phyloP scores from a whole-genome alignment of 2,888 invertebrate genomes.

The Megaustenia siamemsis region DNA sequence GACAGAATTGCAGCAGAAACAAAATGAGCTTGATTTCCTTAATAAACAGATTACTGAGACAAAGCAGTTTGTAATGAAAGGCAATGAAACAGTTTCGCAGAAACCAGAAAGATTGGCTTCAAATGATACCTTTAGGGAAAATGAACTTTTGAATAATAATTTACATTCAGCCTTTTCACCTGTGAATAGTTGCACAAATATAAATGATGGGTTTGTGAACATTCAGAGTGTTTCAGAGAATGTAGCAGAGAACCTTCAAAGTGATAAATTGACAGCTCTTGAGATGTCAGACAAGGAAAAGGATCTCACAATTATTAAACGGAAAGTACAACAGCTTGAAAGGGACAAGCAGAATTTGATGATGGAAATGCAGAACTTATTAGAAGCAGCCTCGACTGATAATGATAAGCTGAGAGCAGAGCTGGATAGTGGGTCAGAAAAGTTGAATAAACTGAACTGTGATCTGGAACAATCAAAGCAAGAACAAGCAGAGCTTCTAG shows the following conservation, averaged over 20 bases:
- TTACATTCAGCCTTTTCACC: not conserved
- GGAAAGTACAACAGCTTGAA: constrained; percentile 56
- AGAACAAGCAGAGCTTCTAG: constrained; percentile 58
- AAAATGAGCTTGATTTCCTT: constrained; percentile 42
- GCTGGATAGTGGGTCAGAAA: constrained; percentile 59
- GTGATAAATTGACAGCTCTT: not conserved
- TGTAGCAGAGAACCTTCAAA: not conserved
- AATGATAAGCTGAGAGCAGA: constrained; percentile 64
- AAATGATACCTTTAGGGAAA: not conserved
- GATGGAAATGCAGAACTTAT: constrained; percentile 65
- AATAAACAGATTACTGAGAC: constrained; percentile 27
- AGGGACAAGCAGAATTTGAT: constrained; percentile 63
- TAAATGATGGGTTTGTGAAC: not conserved
- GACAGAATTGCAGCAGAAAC: constrained; percentile 41
- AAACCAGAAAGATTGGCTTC: not conserved
- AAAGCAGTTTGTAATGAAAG: constrained; percentile 11
- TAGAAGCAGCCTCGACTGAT: constrained; percentile 63
- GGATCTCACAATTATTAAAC: constrained; percentile 42
- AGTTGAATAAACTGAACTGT: constrained; percentile 61
- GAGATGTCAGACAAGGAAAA: constrained; percentile 42
- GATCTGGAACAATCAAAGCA: constrained; percentile 63
- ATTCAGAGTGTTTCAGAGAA: not conserved
- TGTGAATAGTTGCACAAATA: not conserved
- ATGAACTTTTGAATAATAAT: not conserved
- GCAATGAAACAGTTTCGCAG: not conserved